A percentile compares a stretch with the other conserved stretches of the same genome.
phyloP scores from a whole-genome alignment of 2,888 invertebrate genomes.

The Megastigmus dorsalis region DNA sequence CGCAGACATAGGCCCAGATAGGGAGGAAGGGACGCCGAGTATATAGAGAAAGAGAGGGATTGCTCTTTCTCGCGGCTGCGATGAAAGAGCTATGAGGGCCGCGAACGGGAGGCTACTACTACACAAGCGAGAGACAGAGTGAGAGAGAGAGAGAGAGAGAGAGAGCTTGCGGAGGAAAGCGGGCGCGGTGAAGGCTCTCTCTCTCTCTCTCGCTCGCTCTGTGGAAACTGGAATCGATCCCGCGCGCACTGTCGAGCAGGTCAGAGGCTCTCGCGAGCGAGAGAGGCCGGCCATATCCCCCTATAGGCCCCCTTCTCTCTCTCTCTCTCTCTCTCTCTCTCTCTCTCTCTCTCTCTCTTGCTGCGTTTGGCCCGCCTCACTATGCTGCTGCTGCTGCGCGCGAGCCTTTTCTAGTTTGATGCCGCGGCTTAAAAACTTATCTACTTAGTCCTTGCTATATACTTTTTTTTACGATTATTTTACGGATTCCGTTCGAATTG shows the following conservation, averaged over 20 bases:
- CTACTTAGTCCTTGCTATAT: conserved; percentile 36
- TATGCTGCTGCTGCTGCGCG: neutral
- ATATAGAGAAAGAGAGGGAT: neutral
- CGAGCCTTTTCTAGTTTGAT: neutral
- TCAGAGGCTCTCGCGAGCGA: neutral
- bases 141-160: conserved; percentile 28
- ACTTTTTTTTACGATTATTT: conserved; percentile 42
- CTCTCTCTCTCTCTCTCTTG: conserved; percentile 22
- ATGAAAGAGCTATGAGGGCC: conserved; percentile 30
- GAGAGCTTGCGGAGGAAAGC: conserved; percentile 47
- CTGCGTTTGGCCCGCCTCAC: too few species aligned
- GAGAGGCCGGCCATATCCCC: conserved; percentile 48
- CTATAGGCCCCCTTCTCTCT: conserved; percentile 38
- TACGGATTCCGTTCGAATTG: conserved; percentile 39
- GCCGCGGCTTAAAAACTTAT: conserved; percentile 39
- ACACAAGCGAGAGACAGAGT: conserved; percentile 28
- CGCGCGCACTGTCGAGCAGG: neutral
- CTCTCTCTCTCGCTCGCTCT: conserved; percentile 50
- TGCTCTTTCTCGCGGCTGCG: conserved; percentile 3
- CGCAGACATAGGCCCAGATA: neutral
- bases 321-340: conserved; percentile 53
- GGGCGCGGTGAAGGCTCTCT: conserved; percentile 41
- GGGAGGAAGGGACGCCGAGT: too few species aligned
- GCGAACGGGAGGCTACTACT: conserved; percentile 27
- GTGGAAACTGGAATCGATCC: conserved; percentile 63